phyloP scores from a whole-genome alignment of 2,888 invertebrate species.

The Aquatica leii region DNA sequence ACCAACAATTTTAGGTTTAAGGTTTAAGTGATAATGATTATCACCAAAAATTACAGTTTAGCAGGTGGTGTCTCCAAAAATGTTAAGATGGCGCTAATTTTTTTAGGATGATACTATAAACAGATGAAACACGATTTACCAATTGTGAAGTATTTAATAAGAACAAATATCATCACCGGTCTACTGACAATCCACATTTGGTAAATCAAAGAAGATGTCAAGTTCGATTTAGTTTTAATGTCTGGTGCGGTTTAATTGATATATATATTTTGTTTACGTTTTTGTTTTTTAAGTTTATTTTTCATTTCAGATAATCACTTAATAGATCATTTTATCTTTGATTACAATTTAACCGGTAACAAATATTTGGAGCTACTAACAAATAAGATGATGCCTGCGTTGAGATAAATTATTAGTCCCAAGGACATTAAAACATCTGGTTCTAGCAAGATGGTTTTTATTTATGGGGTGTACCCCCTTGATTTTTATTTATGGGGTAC shows the following conservation, averaged over 20 bases:
- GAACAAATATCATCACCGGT: conserved; percentile 12
- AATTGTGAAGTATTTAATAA: conserved; percentile 5
- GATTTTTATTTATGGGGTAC: no score
- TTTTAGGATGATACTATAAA: neutral
- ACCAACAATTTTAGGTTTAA: no score
- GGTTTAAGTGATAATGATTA: no score
- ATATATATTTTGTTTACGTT: neutral
- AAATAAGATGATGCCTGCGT: conserved; percentile 3
- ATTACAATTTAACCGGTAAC: no score
- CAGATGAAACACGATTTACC: neutral
- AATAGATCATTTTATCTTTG: no score
- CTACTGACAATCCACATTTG: no score
- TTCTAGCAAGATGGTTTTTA: conserved; percentile 3
- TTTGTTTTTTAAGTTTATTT: neutral
- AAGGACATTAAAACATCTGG: conserved; percentile 7
- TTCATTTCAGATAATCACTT: conserved; percentile 14
- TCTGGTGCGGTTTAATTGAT: conserved; percentile 21
- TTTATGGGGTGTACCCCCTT: no score
- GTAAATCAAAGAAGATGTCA: conserved; percentile 13
- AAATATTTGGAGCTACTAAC: conserved; percentile 10
- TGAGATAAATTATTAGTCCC: conserved; percentile 7
- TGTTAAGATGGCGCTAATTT: no score
- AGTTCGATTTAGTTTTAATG: no score
- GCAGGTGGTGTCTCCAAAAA: no score
- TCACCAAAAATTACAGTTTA: no score